Evolutionary conservation across 2,113 vertebrate species (phyloP).

Genomic region (Amazona vittata): DNA sequence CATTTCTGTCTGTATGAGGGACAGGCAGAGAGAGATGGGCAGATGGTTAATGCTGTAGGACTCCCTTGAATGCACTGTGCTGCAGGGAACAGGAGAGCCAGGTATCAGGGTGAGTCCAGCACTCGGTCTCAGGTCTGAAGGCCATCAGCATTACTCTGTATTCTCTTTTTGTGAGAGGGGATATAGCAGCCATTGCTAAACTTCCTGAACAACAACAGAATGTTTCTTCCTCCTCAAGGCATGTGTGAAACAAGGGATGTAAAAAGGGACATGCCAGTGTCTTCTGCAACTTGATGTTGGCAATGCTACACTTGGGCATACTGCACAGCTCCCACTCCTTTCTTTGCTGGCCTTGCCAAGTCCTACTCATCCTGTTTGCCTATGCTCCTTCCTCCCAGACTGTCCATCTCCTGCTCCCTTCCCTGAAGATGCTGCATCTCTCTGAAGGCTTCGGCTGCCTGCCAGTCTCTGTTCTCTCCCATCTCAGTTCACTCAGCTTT

Average conservation of each 20-base stretch:
- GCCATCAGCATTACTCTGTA: neutral
- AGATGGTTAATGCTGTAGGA: neutral
- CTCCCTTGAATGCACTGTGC: neutral
- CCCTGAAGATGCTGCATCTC: constrained; percentile 5
- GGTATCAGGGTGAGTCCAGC: neutral
- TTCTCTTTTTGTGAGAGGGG: neutral
- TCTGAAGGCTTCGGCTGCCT: neutral
- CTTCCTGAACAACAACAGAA: neutral
- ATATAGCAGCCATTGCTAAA: neutral
- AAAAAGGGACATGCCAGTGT: neutral
- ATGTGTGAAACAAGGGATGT: fast-evolving
- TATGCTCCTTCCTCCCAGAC: constrained; percentile 17
- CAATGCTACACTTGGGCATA: neutral
- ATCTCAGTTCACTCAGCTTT: neutral
- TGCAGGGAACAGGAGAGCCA: neutral
- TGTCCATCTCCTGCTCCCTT: constrained; percentile 23
- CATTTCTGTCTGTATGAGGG: neutral
- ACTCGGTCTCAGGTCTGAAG: neutral
- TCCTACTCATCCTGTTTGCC: constrained; percentile 29
- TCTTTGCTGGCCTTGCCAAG: constrained; percentile 12
- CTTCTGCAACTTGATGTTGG: neutral
- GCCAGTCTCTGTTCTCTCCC: neutral
- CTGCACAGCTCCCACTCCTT: neutral
- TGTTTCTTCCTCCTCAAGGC: neutral
- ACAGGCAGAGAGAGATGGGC: neutral